Evolutionary conservation across 2,888 invertebrate species (phyloP).

Genomic region (Polymixis lichenea): DNA sequence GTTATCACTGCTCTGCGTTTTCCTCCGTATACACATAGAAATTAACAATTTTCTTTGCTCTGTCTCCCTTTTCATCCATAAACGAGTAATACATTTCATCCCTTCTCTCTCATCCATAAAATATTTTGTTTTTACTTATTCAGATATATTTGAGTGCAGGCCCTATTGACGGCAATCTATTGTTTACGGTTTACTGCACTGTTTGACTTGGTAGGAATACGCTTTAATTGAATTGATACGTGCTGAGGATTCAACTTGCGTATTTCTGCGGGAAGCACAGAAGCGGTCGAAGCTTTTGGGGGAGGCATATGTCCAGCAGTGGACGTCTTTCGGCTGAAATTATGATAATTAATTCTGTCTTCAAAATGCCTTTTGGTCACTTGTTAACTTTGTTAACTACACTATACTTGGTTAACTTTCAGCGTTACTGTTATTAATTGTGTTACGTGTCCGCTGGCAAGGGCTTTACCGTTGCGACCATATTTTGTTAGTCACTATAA

Average conservation of each 20-base stretch:
- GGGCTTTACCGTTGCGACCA: background rate
- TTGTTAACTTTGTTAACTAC: no score
- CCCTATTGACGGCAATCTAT: background rate
- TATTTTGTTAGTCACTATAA: constrained; percentile 12
- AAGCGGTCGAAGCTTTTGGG: no score
- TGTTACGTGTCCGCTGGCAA: constrained; percentile 53
- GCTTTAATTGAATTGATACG: background rate
- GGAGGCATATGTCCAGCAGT: no score
- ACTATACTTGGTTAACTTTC: background rate
- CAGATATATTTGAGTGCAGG: background rate
- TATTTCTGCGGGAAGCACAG: no score
- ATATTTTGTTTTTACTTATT: background rate
- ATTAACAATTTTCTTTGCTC: background rate
- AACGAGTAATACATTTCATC: background rate
- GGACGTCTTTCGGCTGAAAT: no score
- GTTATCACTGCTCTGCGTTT: constrained; percentile 8
- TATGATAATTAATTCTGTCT: background rate
- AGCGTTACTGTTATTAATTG: constrained; percentile 62
- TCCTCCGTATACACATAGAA: background rate
- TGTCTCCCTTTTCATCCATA: background rate
- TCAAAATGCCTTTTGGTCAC: background rate
- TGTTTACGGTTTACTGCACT: constrained; percentile 2
- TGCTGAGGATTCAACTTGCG: background rate
- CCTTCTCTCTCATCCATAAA: background rate
- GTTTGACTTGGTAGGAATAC: constrained; percentile 7